Percentiles rank a stretch among this genome's conserved stretches.
Evolutionary conservation across 2,797 vertebrate species (phyloP).

Genomic region (Enteromius unitaeniatus): DNA sequence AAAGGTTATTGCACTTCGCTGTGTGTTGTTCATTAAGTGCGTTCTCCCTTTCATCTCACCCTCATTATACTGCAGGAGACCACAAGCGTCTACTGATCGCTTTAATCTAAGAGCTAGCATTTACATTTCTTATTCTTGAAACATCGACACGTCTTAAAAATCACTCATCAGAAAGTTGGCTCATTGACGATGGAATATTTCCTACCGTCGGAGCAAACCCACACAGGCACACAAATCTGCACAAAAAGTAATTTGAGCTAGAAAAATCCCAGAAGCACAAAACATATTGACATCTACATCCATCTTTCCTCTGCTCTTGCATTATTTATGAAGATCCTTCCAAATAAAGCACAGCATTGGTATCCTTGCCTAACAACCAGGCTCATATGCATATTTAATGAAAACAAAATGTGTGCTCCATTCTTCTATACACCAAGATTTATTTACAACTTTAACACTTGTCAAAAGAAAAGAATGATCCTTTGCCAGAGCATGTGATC

Average conservation of each 20-base stretch:
- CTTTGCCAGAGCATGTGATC: not conserved
- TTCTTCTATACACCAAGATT: slow-evolving; percentile 22
- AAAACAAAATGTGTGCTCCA: slow-evolving; percentile 37
- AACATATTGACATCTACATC: slow-evolving; percentile 38
- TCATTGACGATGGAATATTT: slow-evolving; percentile 6
- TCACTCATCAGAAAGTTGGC: slow-evolving; percentile 21
- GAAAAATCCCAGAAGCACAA: slow-evolving; percentile 21
- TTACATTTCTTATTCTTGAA: slow-evolving; percentile 8
- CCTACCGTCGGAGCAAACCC: not conserved
- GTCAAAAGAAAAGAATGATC: not conserved
- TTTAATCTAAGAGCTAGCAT: slow-evolving; percentile 9
- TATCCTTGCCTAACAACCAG: slow-evolving; percentile 53
- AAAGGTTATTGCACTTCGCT: slow-evolving; percentile 5
- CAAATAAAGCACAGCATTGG: slow-evolving; percentile 61
- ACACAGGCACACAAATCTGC: not conserved
- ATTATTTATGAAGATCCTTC: slow-evolving; percentile 71
- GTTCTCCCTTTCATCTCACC: slow-evolving; percentile 32
- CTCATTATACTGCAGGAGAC: slow-evolving; percentile 22
- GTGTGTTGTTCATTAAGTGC: slow-evolving; percentile 16
- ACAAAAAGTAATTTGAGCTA: not conserved
- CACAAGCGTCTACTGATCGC: not conserved
- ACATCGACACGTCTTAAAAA: slow-evolving; percentile 12
- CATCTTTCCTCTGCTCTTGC: slow-evolving; percentile 64
- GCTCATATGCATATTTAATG: slow-evolving; percentile 50
- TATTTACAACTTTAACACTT: not conserved